Conservation (phyloP, 2,888 invertebrate species). For the Nephrotoma guestfalica region DNA sequence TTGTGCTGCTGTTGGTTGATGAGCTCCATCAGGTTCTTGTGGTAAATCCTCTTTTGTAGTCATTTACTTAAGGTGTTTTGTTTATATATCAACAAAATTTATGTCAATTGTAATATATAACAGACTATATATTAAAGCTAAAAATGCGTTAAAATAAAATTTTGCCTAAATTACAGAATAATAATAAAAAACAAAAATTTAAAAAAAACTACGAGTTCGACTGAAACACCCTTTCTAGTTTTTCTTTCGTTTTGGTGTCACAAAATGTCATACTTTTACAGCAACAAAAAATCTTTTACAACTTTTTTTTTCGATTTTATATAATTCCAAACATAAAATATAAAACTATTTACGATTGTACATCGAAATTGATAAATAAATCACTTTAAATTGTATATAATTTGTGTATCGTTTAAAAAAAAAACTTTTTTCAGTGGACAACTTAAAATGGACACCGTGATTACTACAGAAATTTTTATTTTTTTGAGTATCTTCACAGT, state of each 20-base stretch:
- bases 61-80: background rate
- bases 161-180: background rate
- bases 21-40: constrained; percentile 7
- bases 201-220: background rate
- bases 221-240: background rate
- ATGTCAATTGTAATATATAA: background rate
- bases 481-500: background rate
- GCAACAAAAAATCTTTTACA: background rate
- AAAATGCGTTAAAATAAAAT: background rate
- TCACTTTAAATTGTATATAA: background rate
- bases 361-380: background rate
- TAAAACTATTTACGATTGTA: background rate
- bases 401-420: background rate
- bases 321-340: background rate
- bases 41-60: constrained; percentile 4
- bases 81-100: background rate
- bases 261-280: background rate
- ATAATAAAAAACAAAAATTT: background rate
- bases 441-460: background rate
- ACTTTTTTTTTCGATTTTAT: background rate
- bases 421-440: background rate
- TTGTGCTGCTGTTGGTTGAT: constrained; percentile 18
- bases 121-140: background rate
- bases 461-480: background rate
- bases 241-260: background rate